A percentile compares a stretch with the other conserved stretches of the same genome.
These are phyloP conservation scores for Brachionus paranguensis DNA, from an alignment of 1,140 invertebrate genomes.

Conservation along the genomic window DNA sequence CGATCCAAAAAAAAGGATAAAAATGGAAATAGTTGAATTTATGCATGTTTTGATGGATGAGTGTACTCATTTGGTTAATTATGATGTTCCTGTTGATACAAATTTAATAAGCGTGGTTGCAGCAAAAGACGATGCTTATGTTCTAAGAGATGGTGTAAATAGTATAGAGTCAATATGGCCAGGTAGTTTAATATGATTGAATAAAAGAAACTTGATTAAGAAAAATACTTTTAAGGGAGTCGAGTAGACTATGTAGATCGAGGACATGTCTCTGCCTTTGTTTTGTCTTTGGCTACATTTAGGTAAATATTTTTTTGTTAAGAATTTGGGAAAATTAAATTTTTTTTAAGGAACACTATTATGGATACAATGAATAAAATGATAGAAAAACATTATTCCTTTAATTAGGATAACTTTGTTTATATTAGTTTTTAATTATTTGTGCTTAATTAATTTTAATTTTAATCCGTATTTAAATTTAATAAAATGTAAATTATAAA, in stretches of 20 bases:
- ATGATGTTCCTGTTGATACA: slow-evolving; percentile 73
- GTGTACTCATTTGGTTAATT: slow-evolving; percentile 91
- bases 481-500: neutral
- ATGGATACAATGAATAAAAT: slow-evolving; percentile 20
- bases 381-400: slow-evolving; percentile 6
- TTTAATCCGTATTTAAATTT: neutral
- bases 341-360: neutral
- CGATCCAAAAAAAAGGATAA: slow-evolving; percentile 44
- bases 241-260: slow-evolving; percentile 74
- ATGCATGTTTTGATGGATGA: slow-evolving; percentile 98
- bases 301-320: slow-evolving; percentile 60
- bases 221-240: slow-evolving; percentile 48
- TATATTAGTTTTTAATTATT: neutral
- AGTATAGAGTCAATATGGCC: slow-evolving; percentile 83
- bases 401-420: neutral
- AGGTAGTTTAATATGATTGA: slow-evolving; percentile 53
- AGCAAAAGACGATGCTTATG: slow-evolving; percentile 75
- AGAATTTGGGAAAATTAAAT: neutral
- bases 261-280: slow-evolving; percentile 82
- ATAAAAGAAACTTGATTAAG: neutral
- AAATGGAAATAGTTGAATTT: slow-evolving; percentile 40
- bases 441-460: neutral
- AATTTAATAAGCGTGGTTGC: slow-evolving; percentile 68
- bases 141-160: slow-evolving; percentile 74
- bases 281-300: slow-evolving; percentile 77